These are phyloP conservation scores for Zeugodacus cucurbitae DNA, from an alignment of 1,140 invertebrate species.

Conservation along the genomic window DNA sequence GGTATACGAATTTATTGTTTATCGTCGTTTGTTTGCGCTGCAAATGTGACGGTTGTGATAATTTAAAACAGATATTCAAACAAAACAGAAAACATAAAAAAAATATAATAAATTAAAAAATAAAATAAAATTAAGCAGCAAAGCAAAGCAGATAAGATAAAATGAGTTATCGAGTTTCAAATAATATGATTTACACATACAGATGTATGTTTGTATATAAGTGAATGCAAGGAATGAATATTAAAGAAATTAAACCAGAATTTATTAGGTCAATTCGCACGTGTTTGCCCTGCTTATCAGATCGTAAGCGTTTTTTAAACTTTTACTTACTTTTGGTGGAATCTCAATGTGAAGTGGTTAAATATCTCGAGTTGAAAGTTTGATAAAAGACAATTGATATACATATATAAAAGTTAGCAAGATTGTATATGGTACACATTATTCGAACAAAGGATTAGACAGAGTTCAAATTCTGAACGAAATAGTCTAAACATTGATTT, in stretches of 20 bases:
- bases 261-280: background rate
- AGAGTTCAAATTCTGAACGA: too few species aligned
- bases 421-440: too few species aligned
- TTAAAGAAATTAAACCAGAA: background rate
- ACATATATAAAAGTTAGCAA: too few species aligned
- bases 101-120: background rate
- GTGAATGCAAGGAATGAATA: background rate
- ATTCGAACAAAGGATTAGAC: too few species aligned
- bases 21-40: background rate
- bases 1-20: conserved; percentile 20
- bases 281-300: background rate
- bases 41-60: conserved; percentile 35
- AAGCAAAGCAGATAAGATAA: background rate
- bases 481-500: too few species aligned
- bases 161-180: background rate
- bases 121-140: background rate
- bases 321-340: too few species aligned
- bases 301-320: too few species aligned
- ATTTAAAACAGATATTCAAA: conserved; percentile 16
- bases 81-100: background rate
- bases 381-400: too few species aligned
- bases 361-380: too few species aligned
- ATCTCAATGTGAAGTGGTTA: too few species aligned
- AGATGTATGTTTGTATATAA: too few species aligned
- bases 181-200: background rate